Conservation (phyloP, 1,140 invertebrate species). For the Chymomyza costata region DNA sequence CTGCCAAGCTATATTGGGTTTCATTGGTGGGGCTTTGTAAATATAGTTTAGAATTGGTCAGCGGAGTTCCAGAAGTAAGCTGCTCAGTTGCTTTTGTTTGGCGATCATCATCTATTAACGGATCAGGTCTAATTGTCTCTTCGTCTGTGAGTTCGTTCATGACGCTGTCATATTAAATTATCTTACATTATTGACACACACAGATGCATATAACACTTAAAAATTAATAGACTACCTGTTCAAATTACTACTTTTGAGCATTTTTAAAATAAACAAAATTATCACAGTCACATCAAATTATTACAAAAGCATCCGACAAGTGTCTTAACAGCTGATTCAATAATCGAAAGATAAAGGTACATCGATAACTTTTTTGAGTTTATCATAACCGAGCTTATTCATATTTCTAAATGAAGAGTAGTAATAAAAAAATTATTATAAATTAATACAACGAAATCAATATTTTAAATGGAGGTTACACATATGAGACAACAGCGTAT, state of each 20-base stretch:
- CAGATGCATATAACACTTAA: background rate
- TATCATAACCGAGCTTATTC: background rate
- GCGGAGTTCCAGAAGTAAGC: conserved; percentile 7
- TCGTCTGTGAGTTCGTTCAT: conserved; percentile 36
- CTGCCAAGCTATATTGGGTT: conserved; percentile 31
- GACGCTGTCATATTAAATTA: conserved; percentile 24
- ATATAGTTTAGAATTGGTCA: no score
- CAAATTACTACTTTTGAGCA: conserved; percentile 67
- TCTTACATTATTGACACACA: background rate
- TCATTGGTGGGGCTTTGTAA: no score
- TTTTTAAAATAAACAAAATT: conserved; percentile 29
- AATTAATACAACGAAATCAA: no score
- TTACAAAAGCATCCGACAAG: no score
- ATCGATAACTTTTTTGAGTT: conserved; percentile 1
- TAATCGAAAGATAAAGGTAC: conserved; percentile 2
- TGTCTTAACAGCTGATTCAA: conserved; percentile 42
- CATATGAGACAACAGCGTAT: no score
- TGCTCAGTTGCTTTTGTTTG: background rate
- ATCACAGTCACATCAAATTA: conserved; percentile 2
- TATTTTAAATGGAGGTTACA: no score
- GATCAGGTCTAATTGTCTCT: conserved; percentile 9
- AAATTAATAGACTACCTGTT: conserved; percentile 41
- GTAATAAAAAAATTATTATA: conserved; percentile 1
- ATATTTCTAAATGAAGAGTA: conserved; percentile 8
- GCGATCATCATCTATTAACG: background rate